Evolutionary conservation across 2,888 invertebrate genomes (phyloP), one percentile per base, ranked within the genome.

Genomic region (Thalpophila matura): DNA sequence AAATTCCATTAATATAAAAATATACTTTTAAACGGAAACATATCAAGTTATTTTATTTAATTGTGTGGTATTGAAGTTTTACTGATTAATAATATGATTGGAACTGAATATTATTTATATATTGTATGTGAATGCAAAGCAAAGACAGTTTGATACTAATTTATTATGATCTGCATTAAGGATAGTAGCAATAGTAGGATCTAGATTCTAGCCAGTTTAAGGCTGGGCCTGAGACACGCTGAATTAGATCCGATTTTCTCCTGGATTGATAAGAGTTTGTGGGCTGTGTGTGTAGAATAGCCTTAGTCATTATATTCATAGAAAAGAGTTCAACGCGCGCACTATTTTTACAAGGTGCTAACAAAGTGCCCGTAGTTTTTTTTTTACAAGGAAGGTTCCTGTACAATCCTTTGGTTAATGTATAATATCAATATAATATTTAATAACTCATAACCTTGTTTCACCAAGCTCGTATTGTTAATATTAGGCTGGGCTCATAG

Each of bases 251-350:
- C 3, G 24, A n/a, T n/a, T n/a, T n/a, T n/a, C n/a, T n/a, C n/a
- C n/a, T n/a, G n/a, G n/a, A n/a, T n/a, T n/a, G n/a, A n/a, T n/a
- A n/a, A n/a, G n/a, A n/a, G n/a, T n/a, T n/a, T n/a, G n/a, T n/a
- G n/a, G n/a, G n/a, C n/a, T n/a, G n/a, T n/a, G n/a, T n/a, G n/a
- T n/a, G n/a, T n/a, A n/a, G n/a, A n/a, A n/a, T n/a, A n/a, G 31
- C 1, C 3, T 4, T 5, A 7, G 26, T 24, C 10, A 6, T 6
- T 16, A 7, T 37, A 38, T 27, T 14, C 12, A 42, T 57, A 14
- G n/a, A 71, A 69, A 71, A 69, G 68, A 71, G 37, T 58, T 71
- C 71, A 69, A 69, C 68, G 68, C 65, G 65, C 58, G 6, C 1
- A 12, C 0, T 1, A 18, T 5, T n/a, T 9, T 1, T 1, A 20